Base-by-base conservation (phyloP, 2,113 vertebrate species). In the Machaerirhynchus nigripectus region DNA sequence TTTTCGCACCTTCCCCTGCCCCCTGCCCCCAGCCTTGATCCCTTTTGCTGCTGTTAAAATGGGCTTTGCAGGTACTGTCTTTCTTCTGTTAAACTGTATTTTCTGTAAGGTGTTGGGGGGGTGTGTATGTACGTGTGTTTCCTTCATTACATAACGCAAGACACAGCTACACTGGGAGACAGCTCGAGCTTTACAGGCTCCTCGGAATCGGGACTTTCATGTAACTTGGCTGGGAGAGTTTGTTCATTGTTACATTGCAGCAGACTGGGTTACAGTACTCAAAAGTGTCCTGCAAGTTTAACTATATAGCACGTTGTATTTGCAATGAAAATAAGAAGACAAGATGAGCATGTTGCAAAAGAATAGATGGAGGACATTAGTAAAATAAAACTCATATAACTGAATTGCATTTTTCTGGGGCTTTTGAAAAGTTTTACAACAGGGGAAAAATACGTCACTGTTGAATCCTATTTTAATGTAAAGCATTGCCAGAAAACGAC, bases 51-150 rank as follows among this genome's bases (percentile, higher is more conserved):
- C 88, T 87, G 59, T 93, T 95, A 95, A 86, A 96, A 79, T 64
- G 96, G 13, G 75, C 64, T 97, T 94, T 78, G 15, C 95, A 93
- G 63, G 60, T 93, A 95, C 85, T 92, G 59, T 92, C 85, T 95
- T 65, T 91, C 64, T 77, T 83, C 60, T 94, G 57, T 69, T 93
- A 80, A 92, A 86, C 50, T 6, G 2, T 86, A 2, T 83, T 94
- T 96, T 94, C 85, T 77, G 35, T 52, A 52, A 93, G 84, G 47
- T 79, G 53, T 69, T 21, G 68, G 61, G 63, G 18, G 60, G 11
- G 42, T 39, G 21, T 17, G 59, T 57, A 40, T 23, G 28, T 49
- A 73, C n/a, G n/a, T 60, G 57, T 53, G 35, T 89, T 92, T 52
- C 37, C 44, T 95, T 89, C 70, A 63, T 87, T 87, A 69, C 44